Percentiles rank a stretch among this genome's conserved stretches.
phyloP scores from a whole-genome alignment of 1,140 invertebrate species.

The Pentalonia nigronervosa region DNA sequence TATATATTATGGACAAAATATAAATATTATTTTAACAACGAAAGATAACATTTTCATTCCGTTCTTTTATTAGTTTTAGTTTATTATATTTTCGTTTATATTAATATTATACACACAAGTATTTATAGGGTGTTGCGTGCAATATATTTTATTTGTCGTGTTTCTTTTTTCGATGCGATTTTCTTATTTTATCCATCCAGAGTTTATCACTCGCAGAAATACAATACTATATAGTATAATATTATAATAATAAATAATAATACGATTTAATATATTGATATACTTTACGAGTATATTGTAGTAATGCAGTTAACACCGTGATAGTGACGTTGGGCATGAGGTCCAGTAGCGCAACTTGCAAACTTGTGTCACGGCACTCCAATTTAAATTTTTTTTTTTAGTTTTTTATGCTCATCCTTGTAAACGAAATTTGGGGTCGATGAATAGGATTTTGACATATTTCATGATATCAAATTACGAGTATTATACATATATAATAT shows the following conservation, averaged over 20 bases:
- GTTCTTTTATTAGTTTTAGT: constrained; percentile 4
- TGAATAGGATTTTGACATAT: neutral
- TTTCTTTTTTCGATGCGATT: neutral
- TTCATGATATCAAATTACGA: too few relatives aligned
- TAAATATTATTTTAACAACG: neutral
- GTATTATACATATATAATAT: too few relatives aligned
- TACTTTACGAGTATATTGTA: neutral
- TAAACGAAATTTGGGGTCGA: neutral
- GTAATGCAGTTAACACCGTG: neutral
- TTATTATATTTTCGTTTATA: constrained; percentile 11
- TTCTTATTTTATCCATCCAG: neutral
- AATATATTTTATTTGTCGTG: constrained; percentile 1
- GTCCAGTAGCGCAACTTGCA: neutral
- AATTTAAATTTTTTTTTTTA: neutral
- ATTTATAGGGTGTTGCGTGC: neutral
- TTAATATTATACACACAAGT: neutral
- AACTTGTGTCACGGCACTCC: neutral
- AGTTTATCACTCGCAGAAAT: neutral
- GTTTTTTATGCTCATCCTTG: too few relatives aligned
- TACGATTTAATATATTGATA: neutral
- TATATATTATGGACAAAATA: neutral
- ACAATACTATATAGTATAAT: neutral
- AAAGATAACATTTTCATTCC: neutral
- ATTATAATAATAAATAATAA: neutral
- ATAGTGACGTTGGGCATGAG: neutral